These are phyloP conservation scores for Patella pellucida DNA, from an alignment of 2,888 invertebrate genomes.

Conservation along the genomic window DNA sequence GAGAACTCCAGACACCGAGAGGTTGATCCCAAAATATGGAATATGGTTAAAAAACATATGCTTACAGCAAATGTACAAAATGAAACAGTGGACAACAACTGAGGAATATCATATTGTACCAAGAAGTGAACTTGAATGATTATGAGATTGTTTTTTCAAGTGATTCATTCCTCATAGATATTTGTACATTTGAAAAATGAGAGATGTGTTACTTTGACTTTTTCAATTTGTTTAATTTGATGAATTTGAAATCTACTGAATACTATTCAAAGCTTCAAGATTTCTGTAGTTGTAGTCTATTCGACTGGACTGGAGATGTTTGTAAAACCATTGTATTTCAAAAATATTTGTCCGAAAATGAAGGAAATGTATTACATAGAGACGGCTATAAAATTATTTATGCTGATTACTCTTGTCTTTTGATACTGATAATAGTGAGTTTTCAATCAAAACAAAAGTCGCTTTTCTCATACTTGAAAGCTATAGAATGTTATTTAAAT, in stretches of 20 bases:
- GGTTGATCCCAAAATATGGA: conserved; percentile 15
- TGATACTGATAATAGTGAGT: conserved; percentile 1
- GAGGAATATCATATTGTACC: too few species aligned
- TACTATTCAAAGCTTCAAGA: too few species aligned
- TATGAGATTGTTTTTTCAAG: too few species aligned
- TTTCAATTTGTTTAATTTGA: too few species aligned
- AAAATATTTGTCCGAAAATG: conserved; percentile 15
- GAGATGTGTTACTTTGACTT: too few species aligned
- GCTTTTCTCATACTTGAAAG: conserved; percentile 10
- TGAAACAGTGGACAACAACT: too few species aligned
- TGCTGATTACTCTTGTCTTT: not conserved
- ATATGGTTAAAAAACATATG: not conserved
- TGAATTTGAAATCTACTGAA: too few species aligned
- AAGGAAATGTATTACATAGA: conserved; percentile 10
- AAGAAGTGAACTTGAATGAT: too few species aligned
- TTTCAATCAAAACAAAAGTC: conserved; percentile 14
- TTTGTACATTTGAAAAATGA: too few species aligned
- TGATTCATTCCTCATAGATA: too few species aligned
- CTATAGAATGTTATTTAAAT: conserved; percentile 11
- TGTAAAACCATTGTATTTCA: conserved; percentile 8
- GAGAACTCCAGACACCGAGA: conserved; percentile 8
- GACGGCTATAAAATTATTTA: not conserved
- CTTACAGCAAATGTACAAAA: too few species aligned
- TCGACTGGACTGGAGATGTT: not conserved
- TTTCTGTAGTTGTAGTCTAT: too few species aligned